A percentile compares a stretch with the other conserved stretches of the same genome.
Evolutionary conservation across 2,888 invertebrate genomes (phyloP).

Genomic region (Abrostola triplasia): DNA sequence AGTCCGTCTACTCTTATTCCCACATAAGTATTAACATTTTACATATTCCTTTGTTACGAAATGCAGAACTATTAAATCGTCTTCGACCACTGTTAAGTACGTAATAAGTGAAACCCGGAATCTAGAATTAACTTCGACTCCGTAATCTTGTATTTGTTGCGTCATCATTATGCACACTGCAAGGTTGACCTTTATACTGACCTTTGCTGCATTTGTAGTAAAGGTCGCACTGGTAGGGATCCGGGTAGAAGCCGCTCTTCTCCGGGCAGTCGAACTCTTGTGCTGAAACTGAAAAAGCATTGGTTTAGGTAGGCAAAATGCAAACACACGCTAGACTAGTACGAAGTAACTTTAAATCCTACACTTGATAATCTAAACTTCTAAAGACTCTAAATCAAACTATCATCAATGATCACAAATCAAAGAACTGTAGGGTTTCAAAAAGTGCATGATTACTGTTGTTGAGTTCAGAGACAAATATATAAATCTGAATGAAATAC

Average conservation of each 20-base stretch:
- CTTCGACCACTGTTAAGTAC: neutral
- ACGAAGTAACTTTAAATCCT: too few species aligned
- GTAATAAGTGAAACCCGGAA: conserved; percentile 44
- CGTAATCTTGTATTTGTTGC: conserved; percentile 19
- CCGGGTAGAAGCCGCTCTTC: conserved; percentile 92
- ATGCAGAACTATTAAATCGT: too few species aligned
- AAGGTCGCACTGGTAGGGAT: conserved; percentile 93
- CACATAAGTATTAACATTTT: too few species aligned
- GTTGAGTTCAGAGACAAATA: too few species aligned
- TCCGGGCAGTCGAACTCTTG: conserved; percentile 91
- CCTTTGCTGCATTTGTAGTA: conserved; percentile 92
- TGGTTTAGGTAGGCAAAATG: conserved; percentile 1
- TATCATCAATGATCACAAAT: too few species aligned
- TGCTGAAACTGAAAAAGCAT: conserved; percentile 75
- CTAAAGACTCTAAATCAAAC: too few species aligned
- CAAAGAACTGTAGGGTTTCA: too few species aligned
- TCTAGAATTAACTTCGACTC: conserved; percentile 12
- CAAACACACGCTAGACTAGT: neutral
- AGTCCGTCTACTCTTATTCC: neutral
- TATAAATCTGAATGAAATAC: too few species aligned
- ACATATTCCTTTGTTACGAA: too few species aligned
- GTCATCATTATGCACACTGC: conserved; percentile 24
- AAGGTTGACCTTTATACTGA: conserved; percentile 77
- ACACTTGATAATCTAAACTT: too few species aligned
- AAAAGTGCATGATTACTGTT: too few species aligned